Evolutionary conservation across 2,888 invertebrate genomes (phyloP).

Genomic region (Zootermopsis nevadensis): DNA sequence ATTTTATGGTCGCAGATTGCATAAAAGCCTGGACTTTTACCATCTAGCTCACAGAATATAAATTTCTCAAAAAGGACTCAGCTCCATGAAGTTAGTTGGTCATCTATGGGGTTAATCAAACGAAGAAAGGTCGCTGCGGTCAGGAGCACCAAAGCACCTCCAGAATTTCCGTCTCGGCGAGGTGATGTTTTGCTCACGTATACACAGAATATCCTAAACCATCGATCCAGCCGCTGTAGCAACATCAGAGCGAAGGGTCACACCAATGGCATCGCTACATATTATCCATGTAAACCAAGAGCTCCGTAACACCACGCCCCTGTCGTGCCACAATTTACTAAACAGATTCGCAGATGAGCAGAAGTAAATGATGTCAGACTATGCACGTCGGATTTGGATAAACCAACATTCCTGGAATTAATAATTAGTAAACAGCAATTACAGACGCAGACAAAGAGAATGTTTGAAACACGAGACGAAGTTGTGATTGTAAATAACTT

Average conservation of each 20-base stretch:
- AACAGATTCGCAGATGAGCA: too few species aligned
- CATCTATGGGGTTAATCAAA: too few species aligned
- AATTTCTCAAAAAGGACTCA: too few species aligned
- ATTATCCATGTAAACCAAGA: not conserved
- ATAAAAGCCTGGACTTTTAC: too few species aligned
- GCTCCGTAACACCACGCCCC: too few species aligned
- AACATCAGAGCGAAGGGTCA: not conserved
- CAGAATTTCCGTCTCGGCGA: not conserved
- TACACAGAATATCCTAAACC: not conserved
- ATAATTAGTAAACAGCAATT: not conserved
- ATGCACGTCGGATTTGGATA: not conserved
- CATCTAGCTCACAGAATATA: too few species aligned
- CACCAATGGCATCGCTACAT: constrained; percentile 8
- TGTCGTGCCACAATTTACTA: not conserved
- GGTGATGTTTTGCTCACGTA: constrained; percentile 13
- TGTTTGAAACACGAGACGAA: too few species aligned
- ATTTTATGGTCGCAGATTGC: too few species aligned
- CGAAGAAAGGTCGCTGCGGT: too few species aligned
- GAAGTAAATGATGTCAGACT: not conserved
- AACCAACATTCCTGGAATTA: not conserved
- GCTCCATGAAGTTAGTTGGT: too few species aligned
- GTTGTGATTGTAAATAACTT: too few species aligned
- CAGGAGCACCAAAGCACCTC: not conserved
- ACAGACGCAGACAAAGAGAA: not conserved
- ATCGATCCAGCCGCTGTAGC: not conserved